Evolutionary conservation across 2,888 invertebrate species (phyloP).

Genomic region (Julus scanicus): DNA sequence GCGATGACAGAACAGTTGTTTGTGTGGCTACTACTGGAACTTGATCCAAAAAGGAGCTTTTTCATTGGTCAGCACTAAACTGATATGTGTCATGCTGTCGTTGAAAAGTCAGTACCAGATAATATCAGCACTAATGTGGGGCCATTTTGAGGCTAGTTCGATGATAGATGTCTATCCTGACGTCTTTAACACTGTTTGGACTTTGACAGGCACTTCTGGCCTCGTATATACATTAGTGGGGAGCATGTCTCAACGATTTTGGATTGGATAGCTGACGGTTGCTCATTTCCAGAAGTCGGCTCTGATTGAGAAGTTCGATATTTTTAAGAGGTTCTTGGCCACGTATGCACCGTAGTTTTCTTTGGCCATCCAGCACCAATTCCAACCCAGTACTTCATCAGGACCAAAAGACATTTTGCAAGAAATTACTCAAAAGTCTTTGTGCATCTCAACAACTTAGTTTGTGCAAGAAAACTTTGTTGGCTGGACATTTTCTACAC

Average conservation of each 20-base stretch:
- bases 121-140: background rate
- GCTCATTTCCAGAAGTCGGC: too few species aligned
- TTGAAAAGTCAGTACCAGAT: background rate
- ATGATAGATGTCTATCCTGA: background rate
- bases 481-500: too few species aligned
- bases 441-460: too few species aligned
- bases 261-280: background rate
- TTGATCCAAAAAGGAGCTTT: background rate
- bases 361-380: background rate
- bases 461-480: too few species aligned
- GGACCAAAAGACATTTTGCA: too few species aligned
- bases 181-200: background rate
- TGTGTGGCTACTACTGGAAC: background rate
- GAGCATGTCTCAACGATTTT: background rate
- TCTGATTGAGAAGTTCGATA: too few species aligned
- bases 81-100: background rate
- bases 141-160: background rate
- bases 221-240: background rate
- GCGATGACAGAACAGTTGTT: background rate
- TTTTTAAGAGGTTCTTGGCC: background rate
- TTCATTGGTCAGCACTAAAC: background rate
- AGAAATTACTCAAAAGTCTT: too few species aligned
- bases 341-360: background rate
- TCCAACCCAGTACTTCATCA: background rate
- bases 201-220: conserved; percentile 1